Conservation (phyloP, 2,888 invertebrate genomes). For the Epinotia nisella region DNA sequence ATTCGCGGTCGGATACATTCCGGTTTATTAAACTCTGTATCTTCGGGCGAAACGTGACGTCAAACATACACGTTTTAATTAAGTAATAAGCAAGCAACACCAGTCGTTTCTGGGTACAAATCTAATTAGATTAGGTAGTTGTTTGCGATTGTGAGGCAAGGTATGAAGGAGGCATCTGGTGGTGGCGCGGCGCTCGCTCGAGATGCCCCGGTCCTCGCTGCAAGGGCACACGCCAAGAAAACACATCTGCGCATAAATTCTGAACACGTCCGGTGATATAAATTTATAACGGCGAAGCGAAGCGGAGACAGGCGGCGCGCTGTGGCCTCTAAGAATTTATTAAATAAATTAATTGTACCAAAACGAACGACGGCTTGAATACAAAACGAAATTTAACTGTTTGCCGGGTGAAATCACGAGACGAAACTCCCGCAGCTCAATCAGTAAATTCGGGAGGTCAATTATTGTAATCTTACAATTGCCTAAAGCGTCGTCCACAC, state of each 20-base stretch:
- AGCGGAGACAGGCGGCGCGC: slow-evolving; percentile 73
- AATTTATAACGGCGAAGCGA: slow-evolving; percentile 78
- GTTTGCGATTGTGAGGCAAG: slow-evolving; percentile 34
- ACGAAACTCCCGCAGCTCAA: slow-evolving; percentile 35
- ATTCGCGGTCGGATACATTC: slow-evolving; percentile 38
- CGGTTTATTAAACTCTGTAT: slow-evolving; percentile 38
- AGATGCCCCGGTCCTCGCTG: slow-evolving; percentile 55
- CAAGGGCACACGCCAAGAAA: slow-evolving; percentile 70
- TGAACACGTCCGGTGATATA: slow-evolving; percentile 78
- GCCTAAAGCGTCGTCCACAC: not conserved
- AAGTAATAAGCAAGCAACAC: slow-evolving; percentile 42
- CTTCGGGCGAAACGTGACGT: slow-evolving; percentile 40
- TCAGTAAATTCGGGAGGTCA: slow-evolving; percentile 29
- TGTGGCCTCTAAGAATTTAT: slow-evolving; percentile 74
- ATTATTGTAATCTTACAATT: slow-evolving; percentile 19
- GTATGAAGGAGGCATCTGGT: slow-evolving; percentile 56
- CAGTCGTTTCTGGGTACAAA: slow-evolving; percentile 36
- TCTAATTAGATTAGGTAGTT: slow-evolving; percentile 40
- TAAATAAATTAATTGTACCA: slow-evolving; percentile 80
- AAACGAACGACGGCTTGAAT: slow-evolving; percentile 72
- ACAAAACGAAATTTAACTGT: slow-evolving; percentile 58
- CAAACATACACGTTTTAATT: slow-evolving; percentile 42
- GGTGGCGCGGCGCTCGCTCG: slow-evolving; percentile 48
- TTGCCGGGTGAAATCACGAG: slow-evolving; percentile 49
- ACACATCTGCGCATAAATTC: slow-evolving; percentile 76